Evolutionary conservation across 2,888 invertebrate genomes (phyloP).

Genomic region (Megamerina dolium): DNA sequence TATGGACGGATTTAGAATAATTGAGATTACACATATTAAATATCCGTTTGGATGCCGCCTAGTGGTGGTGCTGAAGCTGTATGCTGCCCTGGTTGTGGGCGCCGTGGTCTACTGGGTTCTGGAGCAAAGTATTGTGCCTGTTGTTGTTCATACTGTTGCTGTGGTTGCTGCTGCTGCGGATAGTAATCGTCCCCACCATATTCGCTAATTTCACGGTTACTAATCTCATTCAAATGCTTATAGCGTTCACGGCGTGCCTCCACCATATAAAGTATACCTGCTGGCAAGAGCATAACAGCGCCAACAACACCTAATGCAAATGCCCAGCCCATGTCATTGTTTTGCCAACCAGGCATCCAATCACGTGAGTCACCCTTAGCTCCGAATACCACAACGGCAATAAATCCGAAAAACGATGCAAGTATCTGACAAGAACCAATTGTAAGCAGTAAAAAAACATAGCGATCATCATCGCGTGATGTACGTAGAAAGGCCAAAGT

Average conservation of each 20-base stretch:
- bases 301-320: slow-evolving; percentile 82
- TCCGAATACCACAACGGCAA: slow-evolving; percentile 83
- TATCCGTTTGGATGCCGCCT: slow-evolving; percentile 64
- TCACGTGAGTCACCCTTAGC: slow-evolving; percentile 84
- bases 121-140: slow-evolving; percentile 30
- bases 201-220: slow-evolving; percentile 61
- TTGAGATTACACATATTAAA: slow-evolving; percentile 51
- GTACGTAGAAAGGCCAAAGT: slow-evolving; percentile 68
- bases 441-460: slow-evolving; percentile 66
- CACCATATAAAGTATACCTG: slow-evolving; percentile 73
- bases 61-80: slow-evolving; percentile 32
- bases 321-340: slow-evolving; percentile 92
- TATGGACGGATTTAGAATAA: slow-evolving; percentile 20
- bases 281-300: slow-evolving; percentile 66
- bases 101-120: slow-evolving; percentile 38
- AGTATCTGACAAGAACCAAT: slow-evolving; percentile 67
- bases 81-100: slow-evolving; percentile 34
- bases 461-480: slow-evolving; percentile 70
- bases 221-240: slow-evolving; percentile 64
- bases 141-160: slow-evolving; percentile 15
- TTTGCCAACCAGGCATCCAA: slow-evolving; percentile 95
- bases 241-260: slow-evolving; percentile 76
- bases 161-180: too few species aligned
- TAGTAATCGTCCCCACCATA: slow-evolving; percentile 51
- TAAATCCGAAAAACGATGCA: slow-evolving; percentile 73